Base-by-base conservation (phyloP, 2,113 vertebrate species). In the Strix aluco region DNA sequence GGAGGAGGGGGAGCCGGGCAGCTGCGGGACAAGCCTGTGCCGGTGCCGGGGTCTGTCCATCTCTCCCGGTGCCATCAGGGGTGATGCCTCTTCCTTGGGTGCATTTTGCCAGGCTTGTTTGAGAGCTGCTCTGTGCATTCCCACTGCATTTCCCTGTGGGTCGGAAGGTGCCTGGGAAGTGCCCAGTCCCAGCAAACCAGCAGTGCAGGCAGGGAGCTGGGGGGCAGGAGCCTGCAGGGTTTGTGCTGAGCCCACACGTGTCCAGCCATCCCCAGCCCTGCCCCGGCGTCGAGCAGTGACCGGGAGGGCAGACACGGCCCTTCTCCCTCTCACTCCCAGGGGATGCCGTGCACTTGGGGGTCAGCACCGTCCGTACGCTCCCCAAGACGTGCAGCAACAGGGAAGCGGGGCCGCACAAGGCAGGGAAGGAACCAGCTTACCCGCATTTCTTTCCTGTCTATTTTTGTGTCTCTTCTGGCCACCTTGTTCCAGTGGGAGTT, bases 401-500 rank as follows among this genome's bases (percentile, higher is more conserved):
- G 40, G 65, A 18, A 15, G 11, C 1, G 1, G 46, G 92, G 52
- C 83, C 26, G 59, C 2, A 1, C 8, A 5, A 34, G 66, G 44
- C 62, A 32, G 69, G 70, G 38, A 32, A 73, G 92, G 69, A 63
- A 63, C 19, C 82, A 49, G 27, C 80, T 59, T 10, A 7, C 32
- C 69, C 61, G 13, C 22, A n/a, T 81, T 57, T 22, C 88, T 84
- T 47, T 51, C 82, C 88, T 14, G 6, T 3, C 77, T 94, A 69
- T 93, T 95, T 94, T 9, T 23, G 52, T 44, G 83, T 65, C 63
- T 86, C 75, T n/a, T 57, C 67, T 29, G 82, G 71, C 72, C 92
- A 55, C 47, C 95, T 94, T 32, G 90, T 92, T 88, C 94, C 92
- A 46, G 91, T 61, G 86, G 96, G 90, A 95, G 86, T 91, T 74